These are phyloP conservation scores for Thamnophis elegans DNA, from an alignment of 2,797 vertebrate species.

Conservation along the genomic window DNA sequence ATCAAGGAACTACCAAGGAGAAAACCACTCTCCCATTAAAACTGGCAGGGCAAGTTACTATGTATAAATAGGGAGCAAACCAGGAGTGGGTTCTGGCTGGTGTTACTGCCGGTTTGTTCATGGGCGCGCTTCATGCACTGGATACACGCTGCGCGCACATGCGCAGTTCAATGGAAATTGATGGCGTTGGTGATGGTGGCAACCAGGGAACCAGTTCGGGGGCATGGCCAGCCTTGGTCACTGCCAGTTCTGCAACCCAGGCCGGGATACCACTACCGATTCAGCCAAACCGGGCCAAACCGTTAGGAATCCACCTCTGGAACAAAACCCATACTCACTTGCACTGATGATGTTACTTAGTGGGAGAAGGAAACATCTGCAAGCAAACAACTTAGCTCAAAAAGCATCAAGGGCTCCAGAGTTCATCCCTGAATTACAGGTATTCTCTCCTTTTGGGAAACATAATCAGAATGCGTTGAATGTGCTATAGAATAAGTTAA, in stretches of 20 bases:
- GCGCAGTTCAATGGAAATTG: too few relatives aligned
- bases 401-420: neutral
- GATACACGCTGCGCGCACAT: too few relatives aligned
- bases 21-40: neutral
- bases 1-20: neutral
- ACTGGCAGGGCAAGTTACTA: neutral
- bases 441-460: neutral
- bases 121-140: too few relatives aligned
- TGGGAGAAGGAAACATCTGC: neutral
- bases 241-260: too few relatives aligned
- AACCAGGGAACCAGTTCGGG: too few relatives aligned
- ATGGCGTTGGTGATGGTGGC: too few relatives aligned
- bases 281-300: too few relatives aligned
- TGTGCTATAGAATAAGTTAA: neutral
- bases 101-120: too few relatives aligned
- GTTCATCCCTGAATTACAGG: neutral
- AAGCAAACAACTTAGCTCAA: neutral
- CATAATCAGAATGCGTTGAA: neutral
- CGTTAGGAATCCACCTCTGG: too few relatives aligned
- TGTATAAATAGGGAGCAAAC: neutral
- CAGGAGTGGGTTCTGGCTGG: too few relatives aligned
- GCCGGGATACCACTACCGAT: too few relatives aligned
- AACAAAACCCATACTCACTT: neutral
- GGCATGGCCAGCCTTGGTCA: too few relatives aligned
- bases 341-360: neutral